Evolutionary conservation across 2,113 vertebrate genomes (phyloP).

Genomic region (Mesoclemmys tuberculata): DNA sequence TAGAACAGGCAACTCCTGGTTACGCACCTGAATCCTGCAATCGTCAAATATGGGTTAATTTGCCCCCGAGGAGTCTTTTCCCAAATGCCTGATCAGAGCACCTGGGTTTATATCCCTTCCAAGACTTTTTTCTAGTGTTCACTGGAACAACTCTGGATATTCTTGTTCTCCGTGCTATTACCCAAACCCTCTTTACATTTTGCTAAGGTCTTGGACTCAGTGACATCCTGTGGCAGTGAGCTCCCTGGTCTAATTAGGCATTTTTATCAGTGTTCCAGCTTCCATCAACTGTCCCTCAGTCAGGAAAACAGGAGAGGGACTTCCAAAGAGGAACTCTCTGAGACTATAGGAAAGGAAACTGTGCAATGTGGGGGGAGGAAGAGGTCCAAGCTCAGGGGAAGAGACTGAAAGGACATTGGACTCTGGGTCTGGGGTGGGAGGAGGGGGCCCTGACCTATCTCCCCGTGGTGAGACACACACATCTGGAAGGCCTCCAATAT

Average conservation of each 20-base stretch:
- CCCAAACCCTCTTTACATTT: not conserved
- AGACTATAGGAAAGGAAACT: not conserved
- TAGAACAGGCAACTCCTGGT: not conserved
- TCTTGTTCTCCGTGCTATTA: not conserved
- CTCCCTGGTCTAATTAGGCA: not conserved
- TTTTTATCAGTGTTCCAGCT: not conserved
- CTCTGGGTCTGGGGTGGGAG: not conserved
- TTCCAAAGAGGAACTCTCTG: not conserved
- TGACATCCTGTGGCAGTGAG: not conserved
- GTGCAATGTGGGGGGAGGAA: too few species aligned
- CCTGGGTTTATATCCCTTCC: not conserved
- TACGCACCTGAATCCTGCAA: not conserved
- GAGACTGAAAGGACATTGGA: not conserved
- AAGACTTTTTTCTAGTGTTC: not conserved
- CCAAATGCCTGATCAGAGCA: not conserved
- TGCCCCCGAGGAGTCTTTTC: not conserved
- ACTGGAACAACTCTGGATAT: not conserved
- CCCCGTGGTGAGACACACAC: not conserved
- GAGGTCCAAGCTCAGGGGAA: not conserved
- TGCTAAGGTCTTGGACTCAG: not conserved
- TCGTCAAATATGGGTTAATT: not conserved
- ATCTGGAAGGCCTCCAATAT: not conserved
- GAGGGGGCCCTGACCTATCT: not conserved
- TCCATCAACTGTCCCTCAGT: not conserved
- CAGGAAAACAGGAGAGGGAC: not conserved